A percentile compares a stretch with the other conserved stretches of the same genome.
Conservation (phyloP, 2,888 invertebrate genomes). For the Morpho achilles region DNA sequence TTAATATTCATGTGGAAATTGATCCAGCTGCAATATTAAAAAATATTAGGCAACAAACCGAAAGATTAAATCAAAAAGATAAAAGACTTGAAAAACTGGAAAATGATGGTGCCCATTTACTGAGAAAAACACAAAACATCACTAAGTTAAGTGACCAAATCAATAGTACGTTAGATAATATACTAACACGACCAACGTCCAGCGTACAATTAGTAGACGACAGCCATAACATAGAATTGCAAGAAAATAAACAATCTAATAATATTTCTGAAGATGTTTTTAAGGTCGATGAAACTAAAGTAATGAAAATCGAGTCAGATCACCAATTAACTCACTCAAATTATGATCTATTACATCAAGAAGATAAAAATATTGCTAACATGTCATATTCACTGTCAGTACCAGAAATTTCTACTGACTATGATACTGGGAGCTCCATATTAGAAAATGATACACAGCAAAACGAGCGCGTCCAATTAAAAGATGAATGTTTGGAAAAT, state of each 20-base stretch:
- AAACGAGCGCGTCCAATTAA: conserved; percentile 41
- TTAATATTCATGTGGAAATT: background rate
- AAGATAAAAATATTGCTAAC: background rate
- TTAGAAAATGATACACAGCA: conserved; percentile 42
- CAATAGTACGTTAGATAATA: conserved; percentile 2
- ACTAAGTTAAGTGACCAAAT: conserved; percentile 3
- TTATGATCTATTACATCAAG: background rate
- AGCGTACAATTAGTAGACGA: background rate
- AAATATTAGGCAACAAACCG: conserved; percentile 7
- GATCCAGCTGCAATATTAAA: conserved; percentile 8
- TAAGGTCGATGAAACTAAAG: background rate
- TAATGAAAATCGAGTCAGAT: background rate
- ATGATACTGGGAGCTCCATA: conserved; percentile 35
- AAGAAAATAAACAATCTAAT: too few species aligned
- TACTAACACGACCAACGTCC: background rate
- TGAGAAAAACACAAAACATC: conserved; percentile 6
- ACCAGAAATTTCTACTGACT: conserved; percentile 3
- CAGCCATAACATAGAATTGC: too few species aligned
- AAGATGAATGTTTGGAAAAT: conserved; percentile 41
- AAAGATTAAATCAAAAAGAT: conserved; percentile 9
- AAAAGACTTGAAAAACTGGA: conserved; percentile 11
- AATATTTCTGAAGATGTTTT: background rate
- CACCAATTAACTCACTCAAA: background rate
- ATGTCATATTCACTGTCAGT: background rate
- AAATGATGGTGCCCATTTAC: conserved; percentile 2